Conservation (phyloP, 2,113 vertebrate genomes). For the Leucopsar rothschildi region DNA sequence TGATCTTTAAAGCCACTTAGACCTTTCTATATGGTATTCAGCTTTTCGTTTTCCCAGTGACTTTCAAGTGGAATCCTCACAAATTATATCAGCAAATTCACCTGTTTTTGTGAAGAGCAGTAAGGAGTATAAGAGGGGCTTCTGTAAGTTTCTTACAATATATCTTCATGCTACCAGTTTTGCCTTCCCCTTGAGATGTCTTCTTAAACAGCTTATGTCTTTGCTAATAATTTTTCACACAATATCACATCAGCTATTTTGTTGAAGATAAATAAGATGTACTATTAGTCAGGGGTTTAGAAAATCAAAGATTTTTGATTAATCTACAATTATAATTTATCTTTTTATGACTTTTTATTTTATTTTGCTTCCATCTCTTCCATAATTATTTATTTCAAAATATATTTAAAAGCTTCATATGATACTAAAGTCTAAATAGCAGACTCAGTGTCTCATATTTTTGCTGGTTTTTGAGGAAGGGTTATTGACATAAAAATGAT, state of each 20-base stretch:
- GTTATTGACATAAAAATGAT: background rate
- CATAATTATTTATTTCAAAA: background rate
- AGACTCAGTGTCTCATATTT: background rate
- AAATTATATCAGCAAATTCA: background rate
- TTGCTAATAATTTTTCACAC: background rate
- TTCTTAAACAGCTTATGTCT: background rate
- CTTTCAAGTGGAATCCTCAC: accelerated
- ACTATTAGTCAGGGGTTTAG: accelerated
- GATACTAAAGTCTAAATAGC: background rate
- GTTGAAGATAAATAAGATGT: background rate
- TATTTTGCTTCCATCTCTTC: background rate
- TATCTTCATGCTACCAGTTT: background rate
- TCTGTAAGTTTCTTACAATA: background rate
- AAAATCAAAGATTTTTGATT: background rate
- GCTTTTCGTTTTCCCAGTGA: background rate
- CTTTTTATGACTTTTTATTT: background rate
- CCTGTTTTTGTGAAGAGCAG: background rate
- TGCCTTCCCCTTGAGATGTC: background rate
- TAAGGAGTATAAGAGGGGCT: background rate
- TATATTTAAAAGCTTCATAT: background rate
- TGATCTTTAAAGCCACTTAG: background rate
- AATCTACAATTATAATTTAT: background rate
- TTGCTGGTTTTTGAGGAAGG: accelerated
- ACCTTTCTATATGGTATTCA: background rate
- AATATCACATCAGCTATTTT: background rate